phyloP scores from a whole-genome alignment of 2,888 invertebrate species.

The Entomobrya multifasciata region DNA sequence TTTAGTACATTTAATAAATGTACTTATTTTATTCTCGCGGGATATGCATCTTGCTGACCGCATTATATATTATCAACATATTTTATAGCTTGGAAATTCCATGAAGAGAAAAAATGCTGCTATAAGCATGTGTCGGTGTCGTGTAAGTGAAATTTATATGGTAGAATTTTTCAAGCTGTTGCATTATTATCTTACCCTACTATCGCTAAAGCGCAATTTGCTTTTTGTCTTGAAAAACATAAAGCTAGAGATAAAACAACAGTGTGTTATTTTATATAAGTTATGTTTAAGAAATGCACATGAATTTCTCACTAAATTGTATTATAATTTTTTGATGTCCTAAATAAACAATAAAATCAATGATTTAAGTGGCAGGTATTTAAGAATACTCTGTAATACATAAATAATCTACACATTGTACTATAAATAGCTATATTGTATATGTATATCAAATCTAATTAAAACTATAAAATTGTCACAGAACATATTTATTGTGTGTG shows the following conservation, averaged over 20 bases:
- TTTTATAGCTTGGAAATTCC: background rate
- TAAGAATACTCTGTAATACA: background rate
- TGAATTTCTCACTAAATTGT: no score
- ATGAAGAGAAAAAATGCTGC: background rate
- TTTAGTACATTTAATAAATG: no score
- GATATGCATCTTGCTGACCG: no score
- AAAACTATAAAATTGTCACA: slow-evolving; percentile 17
- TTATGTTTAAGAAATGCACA: no score
- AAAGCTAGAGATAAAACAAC: no score
- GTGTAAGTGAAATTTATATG: background rate
- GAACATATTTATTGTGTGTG: background rate
- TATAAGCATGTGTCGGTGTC: background rate
- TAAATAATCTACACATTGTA: background rate
- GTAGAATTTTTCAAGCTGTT: background rate
- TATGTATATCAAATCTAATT: no score
- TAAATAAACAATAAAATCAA: background rate
- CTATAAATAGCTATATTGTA: background rate
- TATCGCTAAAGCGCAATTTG: background rate
- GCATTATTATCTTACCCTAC: background rate
- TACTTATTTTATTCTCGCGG: no score
- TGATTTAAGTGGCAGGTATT: background rate
- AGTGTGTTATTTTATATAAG: no score
- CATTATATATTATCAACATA: no score
- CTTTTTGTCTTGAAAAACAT: background rate
- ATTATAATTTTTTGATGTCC: background rate